Evolutionary conservation across 92 coral and sea anemone genomes (phyloP).

Genomic region (Chrysogorgia sp.): DNA sequence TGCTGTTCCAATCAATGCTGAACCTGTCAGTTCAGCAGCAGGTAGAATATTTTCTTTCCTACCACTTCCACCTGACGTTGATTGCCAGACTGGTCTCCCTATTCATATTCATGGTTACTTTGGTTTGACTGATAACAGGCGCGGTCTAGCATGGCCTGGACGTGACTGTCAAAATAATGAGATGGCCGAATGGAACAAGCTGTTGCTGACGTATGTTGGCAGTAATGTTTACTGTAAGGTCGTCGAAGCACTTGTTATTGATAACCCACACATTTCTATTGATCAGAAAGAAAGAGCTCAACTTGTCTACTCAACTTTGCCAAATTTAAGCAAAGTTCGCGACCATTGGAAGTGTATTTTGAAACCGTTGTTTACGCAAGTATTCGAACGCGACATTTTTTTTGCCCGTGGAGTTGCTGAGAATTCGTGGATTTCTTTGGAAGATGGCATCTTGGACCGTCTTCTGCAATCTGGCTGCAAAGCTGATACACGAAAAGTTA

Average conservation of each 20-base stretch:
- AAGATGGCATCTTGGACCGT: conserved; percentile 30
- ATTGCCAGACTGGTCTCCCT: conserved; percentile 45
- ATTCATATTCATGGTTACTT: conserved; percentile 55
- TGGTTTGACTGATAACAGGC: conserved; percentile 58
- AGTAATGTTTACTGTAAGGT: conserved; percentile 25
- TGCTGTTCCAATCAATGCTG: conserved; percentile 33
- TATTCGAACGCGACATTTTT: conserved; percentile 17
- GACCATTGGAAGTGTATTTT: conserved; percentile 86
- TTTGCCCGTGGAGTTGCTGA: conserved; percentile 21
- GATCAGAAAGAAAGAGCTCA: background rate
- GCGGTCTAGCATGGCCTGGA: conserved; percentile 52
- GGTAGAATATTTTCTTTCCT: conserved; percentile 48
- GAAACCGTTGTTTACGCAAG: conserved; percentile 53
- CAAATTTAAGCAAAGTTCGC: conserved; percentile 67
- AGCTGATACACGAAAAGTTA: conserved; percentile 1
- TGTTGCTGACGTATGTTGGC: conserved; percentile 39
- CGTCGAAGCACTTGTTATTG: conserved; percentile 9
- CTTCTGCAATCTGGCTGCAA: conserved; percentile 16
- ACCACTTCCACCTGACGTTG: conserved; percentile 33
- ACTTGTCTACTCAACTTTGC: conserved; percentile 32
- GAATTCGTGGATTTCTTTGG: conserved; percentile 35
- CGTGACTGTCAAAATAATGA: conserved; percentile 49
- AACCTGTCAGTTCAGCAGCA: background rate
- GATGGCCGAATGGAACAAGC: conserved; percentile 48
- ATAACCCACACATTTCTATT: conserved; percentile 10